Conservation (phyloP, 1,140 invertebrate species). For the Hypsibius dujardini region DNA sequence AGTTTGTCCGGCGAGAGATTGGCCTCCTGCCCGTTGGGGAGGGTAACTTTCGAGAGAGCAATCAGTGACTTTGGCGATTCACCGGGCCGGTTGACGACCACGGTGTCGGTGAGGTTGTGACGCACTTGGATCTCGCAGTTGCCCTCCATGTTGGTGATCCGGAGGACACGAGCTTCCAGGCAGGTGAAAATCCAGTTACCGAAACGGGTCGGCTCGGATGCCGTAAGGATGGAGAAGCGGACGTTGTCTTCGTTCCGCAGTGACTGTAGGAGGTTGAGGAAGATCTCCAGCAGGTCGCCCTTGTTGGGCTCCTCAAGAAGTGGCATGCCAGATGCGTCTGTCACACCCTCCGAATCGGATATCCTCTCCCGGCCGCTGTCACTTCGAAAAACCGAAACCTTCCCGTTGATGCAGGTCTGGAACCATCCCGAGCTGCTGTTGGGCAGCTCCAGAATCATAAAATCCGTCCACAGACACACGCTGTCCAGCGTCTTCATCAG, state of each 20-base stretch:
- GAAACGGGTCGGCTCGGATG: slow-evolving; percentile 23
- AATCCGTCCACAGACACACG: slow-evolving; percentile 86
- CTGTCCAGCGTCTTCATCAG: slow-evolving; percentile 83
- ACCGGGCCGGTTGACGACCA: background rate
- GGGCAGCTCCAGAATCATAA: slow-evolving; percentile 84
- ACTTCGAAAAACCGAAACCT: slow-evolving; percentile 82
- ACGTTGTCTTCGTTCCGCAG: slow-evolving; percentile 6
- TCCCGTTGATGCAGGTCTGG: slow-evolving; percentile 85
- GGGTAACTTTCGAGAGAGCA: background rate
- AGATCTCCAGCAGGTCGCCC: no score
- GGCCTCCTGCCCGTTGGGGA: background rate
- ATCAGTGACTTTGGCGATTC: background rate
- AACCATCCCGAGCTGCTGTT: slow-evolving; percentile 98
- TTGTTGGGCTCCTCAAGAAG: no score
- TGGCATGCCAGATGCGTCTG: no score
- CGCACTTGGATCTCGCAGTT: background rate
- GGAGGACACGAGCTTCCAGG: slow-evolving; percentile 57
- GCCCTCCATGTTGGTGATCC: background rate
- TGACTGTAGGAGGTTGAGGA: background rate
- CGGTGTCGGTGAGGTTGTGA: background rate
- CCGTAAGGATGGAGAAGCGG: background rate
- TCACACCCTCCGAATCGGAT: no score
- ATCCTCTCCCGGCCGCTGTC: background rate
- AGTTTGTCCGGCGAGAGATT: background rate
- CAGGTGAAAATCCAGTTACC: slow-evolving; percentile 63